Base-by-base conservation (phyloP, 2,113 vertebrate genomes). In the Pluvialis apricaria region DNA sequence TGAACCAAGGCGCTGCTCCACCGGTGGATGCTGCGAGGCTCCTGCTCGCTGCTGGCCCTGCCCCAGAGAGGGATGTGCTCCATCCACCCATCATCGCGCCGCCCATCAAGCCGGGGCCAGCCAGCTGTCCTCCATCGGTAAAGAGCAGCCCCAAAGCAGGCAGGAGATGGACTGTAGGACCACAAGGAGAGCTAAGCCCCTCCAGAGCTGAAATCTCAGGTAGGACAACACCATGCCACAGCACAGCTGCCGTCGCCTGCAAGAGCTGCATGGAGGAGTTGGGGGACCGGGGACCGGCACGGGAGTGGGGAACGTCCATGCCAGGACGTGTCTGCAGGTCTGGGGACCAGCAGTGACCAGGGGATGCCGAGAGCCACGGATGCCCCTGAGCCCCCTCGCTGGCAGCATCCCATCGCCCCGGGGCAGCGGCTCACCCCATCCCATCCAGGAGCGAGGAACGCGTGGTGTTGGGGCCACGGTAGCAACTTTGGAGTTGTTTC, bases 401-500 rank as follows among this genome's bases (percentile, higher is more conserved):
- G 79, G 65, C 71, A 82, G 60, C 78, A 55, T 6, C 22, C 26
- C 51, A 7, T 18, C 3, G 2, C 29, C 34, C n/a, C 0, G 0
- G 34, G 34, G 82, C 2, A 1, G 52, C 62, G 57, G 52, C 79
- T 47, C 40, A 15, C 17, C 34, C 29, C 52, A 51, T 17, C 52
- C 44, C 36, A 25, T 1, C 40, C 90, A 55, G 47, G 42, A 60
- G 51, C 0, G 3, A 18, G 29, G 58, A 62, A 60, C 10, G 13
- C 0, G 0, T 3, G 1, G 13, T 5, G 58, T 7, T 1, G 1
- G 32, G 28, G 29, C 10, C 44, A 45, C 2, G 3, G 47, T 19
- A 82, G 32, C 77, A 60, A 9, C 29, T 64, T 15, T 11, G 28
- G 44, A 77, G 72, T 1, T 68, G 66, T 32, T 69, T 47, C 49